Evolutionary conservation across 2,113 vertebrate genomes (phyloP).

Genomic region (Ciconia stormi): DNA sequence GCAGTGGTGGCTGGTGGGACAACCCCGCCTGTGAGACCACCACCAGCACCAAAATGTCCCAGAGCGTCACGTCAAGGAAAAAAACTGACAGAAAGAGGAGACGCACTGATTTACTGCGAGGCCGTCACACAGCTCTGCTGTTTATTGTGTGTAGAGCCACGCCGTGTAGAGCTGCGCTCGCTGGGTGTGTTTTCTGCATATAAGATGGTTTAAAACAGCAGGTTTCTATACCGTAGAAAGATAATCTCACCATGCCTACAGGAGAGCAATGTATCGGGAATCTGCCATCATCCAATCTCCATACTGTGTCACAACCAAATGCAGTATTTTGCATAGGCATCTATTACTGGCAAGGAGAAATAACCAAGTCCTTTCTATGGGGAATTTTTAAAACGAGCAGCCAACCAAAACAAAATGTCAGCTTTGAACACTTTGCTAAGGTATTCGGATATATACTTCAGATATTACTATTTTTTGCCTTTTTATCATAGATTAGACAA

Average conservation of each 20-base stretch:
- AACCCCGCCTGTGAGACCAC: background rate
- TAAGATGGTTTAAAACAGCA: background rate
- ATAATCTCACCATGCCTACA: fast-evolving
- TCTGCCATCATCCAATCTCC: background rate
- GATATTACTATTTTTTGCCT: background rate
- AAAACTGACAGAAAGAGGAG: background rate
- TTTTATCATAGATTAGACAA: background rate
- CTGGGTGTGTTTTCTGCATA: fast-evolving
- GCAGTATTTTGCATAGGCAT: background rate
- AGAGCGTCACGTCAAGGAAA: fast-evolving
- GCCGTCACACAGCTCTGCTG: fast-evolving
- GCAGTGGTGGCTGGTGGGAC: background rate
- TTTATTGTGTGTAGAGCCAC: background rate
- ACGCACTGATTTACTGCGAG: fast-evolving
- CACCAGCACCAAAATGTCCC: background rate
- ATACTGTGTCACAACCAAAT: background rate
- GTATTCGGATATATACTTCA: background rate
- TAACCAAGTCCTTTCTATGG: background rate
- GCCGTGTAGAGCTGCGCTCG: fast-evolving
- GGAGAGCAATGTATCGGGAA: fast-evolving
- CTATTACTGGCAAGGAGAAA: background rate
- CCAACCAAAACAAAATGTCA: background rate
- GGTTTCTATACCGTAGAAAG: background rate
- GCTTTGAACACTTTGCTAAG: background rate
- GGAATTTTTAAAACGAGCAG: background rate